Base-by-base conservation (phyloP, 2,888 invertebrate species). In the Phortica okadai region DNA sequence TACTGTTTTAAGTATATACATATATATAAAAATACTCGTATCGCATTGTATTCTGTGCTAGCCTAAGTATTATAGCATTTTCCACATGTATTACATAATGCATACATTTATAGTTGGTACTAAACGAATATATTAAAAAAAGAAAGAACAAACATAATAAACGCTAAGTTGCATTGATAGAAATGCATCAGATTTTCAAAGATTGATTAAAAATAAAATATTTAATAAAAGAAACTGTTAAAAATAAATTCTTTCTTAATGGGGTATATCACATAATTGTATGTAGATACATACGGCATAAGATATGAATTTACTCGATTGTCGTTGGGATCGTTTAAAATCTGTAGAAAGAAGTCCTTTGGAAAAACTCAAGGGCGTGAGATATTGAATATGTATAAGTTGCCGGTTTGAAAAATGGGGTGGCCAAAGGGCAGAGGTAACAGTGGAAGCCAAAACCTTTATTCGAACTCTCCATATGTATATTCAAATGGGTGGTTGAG, bases 1-100 rank as follows among this genome's bases (percentile, higher is more conserved):
- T 85, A 85, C 85, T 88, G 85, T 85, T 85, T 85, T 85, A 85
- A 86, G 85, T 85, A 85, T 88, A 75, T 69, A 77, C 10, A 56
- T 56, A 50, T 11, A 44, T 45, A 73, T 21, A 78, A 8, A 44
- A 50, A 56, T 72, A 72, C 45, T 72, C 70, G 45, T 41, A 72
- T 50, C n/a, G 50, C 1, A 69, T 50, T 44, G 69, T 69, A 69
- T 66, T 14, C 41, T 67, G 45, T 21, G 50, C 69, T 69, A 69
- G 69, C 6, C 45, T 72, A 72, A 21, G 64, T 80, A 81, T 77
- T 80, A 74, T 64, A 64, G 58, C 67, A 79, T 74, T 77, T 73
- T 70, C 56, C 44, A 74, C 74, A 76, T 62, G 10, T 62, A 25
- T 62, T 21, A 16, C 21, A 21, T 7, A 7, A 16, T 16, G 59